A percentile compares a stretch with the other conserved stretches of the same genome.
Conservation (phyloP, 2,797 vertebrate species). For the Acanthiza pusilla region DNA sequence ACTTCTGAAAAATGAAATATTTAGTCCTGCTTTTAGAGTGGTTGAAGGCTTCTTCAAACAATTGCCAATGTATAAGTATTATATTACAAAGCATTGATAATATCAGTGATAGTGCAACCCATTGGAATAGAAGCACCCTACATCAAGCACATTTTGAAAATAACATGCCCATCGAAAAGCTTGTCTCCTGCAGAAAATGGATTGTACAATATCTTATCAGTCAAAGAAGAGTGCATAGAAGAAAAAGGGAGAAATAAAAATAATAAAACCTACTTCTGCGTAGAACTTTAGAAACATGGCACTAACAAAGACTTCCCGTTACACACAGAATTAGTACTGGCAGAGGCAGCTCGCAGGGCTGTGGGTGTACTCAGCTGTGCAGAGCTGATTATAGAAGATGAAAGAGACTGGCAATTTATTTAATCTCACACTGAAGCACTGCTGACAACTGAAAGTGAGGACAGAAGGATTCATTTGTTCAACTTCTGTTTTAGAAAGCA, state of each 20-base stretch:
- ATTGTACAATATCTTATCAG: background rate
- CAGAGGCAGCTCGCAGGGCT: slow-evolving; percentile 46
- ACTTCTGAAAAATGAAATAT: slow-evolving; percentile 1
- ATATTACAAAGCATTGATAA: background rate
- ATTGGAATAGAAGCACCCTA: background rate
- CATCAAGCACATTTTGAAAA: slow-evolving; percentile 9
- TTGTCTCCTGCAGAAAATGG: slow-evolving; percentile 25
- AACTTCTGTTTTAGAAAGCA: slow-evolving; percentile 77
- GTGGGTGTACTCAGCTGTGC: slow-evolving; percentile 74
- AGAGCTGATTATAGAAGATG: slow-evolving; percentile 78
- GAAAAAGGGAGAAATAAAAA: slow-evolving; percentile 42
- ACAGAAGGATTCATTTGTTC: slow-evolving; percentile 81
- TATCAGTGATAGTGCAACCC: background rate
- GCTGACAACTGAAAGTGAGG: slow-evolving; percentile 77
- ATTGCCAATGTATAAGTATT: background rate
- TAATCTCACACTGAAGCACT: slow-evolving; percentile 74
- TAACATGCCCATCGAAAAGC: background rate
- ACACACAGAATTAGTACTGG: slow-evolving; percentile 50
- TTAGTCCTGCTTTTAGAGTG: background rate
- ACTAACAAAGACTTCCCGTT: slow-evolving; percentile 68
- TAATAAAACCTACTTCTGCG: slow-evolving; percentile 2
- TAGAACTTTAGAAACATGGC: slow-evolving; percentile 22
- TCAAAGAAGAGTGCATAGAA: background rate
- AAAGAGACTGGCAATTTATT: slow-evolving; percentile 76
- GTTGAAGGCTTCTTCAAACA: background rate